Evolutionary conservation across 2,888 invertebrate species (phyloP).

Genomic region (Acleris holmiana): DNA sequence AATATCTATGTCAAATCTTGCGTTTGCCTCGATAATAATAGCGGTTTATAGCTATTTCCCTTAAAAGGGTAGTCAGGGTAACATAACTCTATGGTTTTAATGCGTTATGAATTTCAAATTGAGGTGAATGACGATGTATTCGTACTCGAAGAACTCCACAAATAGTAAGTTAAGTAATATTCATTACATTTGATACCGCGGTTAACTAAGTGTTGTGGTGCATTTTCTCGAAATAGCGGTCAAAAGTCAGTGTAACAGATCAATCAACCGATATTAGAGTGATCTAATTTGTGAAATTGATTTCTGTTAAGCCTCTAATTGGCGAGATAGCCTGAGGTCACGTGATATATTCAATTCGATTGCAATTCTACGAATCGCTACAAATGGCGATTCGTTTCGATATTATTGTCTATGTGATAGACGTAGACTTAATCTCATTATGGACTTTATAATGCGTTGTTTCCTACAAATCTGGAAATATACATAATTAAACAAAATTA

Average conservation of each 20-base stretch:
- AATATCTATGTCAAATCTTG: conserved; percentile 12
- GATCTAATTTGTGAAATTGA: conserved; percentile 23
- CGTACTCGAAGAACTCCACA: not conserved
- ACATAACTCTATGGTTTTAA: conserved; percentile 3
- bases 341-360: conserved; percentile 17
- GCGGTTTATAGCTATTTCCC: conserved; percentile 10
- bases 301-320: conserved; percentile 29
- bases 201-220: no score
- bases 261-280: not conserved
- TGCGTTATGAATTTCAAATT: not conserved
- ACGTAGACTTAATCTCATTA: no score
- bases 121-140: not conserved
- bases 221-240: no score
- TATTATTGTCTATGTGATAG: not conserved
- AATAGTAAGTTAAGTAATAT: no score
- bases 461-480: no score
- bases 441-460: no score
- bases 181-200: no score
- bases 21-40: conserved; percentile 19
- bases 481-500: no score
- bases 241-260: no score
- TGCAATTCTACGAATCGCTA: conserved; percentile 27
- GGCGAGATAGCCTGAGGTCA: conserved; percentile 15
- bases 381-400: conserved; percentile 11
- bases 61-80: conserved; percentile 4